These are phyloP conservation scores for Heliconius himera DNA, from an alignment of 1,140 invertebrate genomes.

Conservation along the genomic window DNA sequence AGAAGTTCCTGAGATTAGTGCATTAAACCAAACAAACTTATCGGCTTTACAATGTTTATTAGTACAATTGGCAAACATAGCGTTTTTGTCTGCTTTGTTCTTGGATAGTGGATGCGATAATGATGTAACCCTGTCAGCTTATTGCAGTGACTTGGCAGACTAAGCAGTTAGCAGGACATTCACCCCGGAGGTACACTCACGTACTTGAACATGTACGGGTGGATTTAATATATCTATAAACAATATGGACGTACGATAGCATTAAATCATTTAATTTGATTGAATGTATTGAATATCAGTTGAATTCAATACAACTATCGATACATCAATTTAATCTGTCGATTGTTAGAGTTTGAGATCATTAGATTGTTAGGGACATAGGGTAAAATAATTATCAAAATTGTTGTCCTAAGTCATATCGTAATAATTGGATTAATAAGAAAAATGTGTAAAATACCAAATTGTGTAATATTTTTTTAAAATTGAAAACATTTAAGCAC, in stretches of 20 bases:
- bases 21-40: too few species aligned
- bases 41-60: not conserved
- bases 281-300: not conserved
- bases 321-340: too few species aligned
- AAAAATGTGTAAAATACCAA: too few species aligned
- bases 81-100: not conserved
- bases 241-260: not conserved
- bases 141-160: conserved; percentile 13
- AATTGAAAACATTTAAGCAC: too few species aligned
- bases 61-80: not conserved
- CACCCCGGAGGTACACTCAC: not conserved
- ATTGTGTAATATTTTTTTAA: too few species aligned
- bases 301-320: too few species aligned
- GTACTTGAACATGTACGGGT: not conserved
- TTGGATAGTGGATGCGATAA: not conserved
- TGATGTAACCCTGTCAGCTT: not conserved
- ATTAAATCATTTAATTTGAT: conserved; percentile 1
- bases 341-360: too few species aligned
- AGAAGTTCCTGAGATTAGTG: too few species aligned
- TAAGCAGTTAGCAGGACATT: conserved; percentile 2
- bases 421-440: too few species aligned
- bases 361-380: not conserved
- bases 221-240: not conserved
- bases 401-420: not conserved
- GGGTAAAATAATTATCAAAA: not conserved